Base-by-base conservation (phyloP, 2,888 invertebrate genomes). In the Minunthozetes semirufus region DNA sequence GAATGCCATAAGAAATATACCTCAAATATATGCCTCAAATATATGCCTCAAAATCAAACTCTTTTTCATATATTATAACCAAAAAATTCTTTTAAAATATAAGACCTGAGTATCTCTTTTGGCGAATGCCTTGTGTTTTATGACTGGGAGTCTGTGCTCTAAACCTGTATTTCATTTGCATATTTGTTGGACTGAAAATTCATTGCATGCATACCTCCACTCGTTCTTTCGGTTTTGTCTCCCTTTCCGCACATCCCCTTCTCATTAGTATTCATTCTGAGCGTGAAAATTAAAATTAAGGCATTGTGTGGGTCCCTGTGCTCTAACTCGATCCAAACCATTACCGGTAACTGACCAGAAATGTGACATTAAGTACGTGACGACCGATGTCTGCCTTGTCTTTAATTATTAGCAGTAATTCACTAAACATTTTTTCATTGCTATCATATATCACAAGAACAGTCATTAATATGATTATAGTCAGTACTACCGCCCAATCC, bases 331-430 rank as follows among this genome's bases (percentile, higher is more conserved):
- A 27, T 15, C 61, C 27, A 66, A n/a, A 66, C 63, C 33, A 66
- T 66, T 66, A 66, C 33, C 59, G 63, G 33, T 66, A 66, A 66
- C 63, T 66, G 63, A 38, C 63, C 63, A 66, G 63, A 66, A 66
- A 66, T 66, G 63, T 66, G 33, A 66, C 63, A 66, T 66, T 33
- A 33, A 29, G 33, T 38, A 66, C 63, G 63, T 66, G 63, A 66
- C 63, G 1, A 66, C 63, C 63, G 27, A 38, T 33, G 9, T 27
- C n/a, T 66, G 63, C 27, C 59, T 66, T 66, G 63, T 66, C 63
- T 38, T 66, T 66, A 66, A 66, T 38, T 66, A 66, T 66, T 66
- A 66, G 27, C 61, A 38, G 38, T 33, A 38, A 59, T 59, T 27
- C 15, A 15, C 19, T 50, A 19, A 59, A 59, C 27, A 27, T 22